Base-by-base conservation (phyloP, 2,888 invertebrate species). In the Pollenia angustigena region DNA sequence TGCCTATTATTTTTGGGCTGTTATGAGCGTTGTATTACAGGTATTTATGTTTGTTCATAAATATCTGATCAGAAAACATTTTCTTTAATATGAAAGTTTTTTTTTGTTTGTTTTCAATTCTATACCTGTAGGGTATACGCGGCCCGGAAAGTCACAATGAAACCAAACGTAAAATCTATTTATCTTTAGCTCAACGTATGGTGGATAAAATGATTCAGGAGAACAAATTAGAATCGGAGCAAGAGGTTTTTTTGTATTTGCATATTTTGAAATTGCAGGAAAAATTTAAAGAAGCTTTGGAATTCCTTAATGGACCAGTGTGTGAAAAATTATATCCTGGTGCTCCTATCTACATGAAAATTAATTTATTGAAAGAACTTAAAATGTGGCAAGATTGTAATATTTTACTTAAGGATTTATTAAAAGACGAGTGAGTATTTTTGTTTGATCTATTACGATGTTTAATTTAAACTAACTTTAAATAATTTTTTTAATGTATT, bases 1-100 rank as follows among this genome's bases (percentile, higher is more conserved):
- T 93, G 98, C 98, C 0, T 99, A 99, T 92, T 99, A 98, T 92
- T 99, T 98, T 93, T 99, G 99, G 99, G 97, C 98, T 23, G 97
- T 99, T 11, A 99, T 99, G 97, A 99, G 99, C 92, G 96, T 98
- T 89, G 96, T 99, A 32, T 95, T 99, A 94, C 99, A 99, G 95
- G 98, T 97, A 90, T 89, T 44, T 58, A 56, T 16, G 18, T 44
- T 16, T 23, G 23, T 23, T 62, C 40, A 62, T 14, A 42, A 44
- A 44, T 32, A 32, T 32, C 32, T 32, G 32, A 32, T 32, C 32
- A 32, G 32, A 32, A 32, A 32, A 32, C 32, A 32, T 32, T 32
- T 32, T 32, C 4, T 32, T 32, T 32, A 32, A 32, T 32, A 32
- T 32, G 32, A 32, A 32, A 32, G 32, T 32, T 32, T 32, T 32